Evolutionary conservation across 2,113 vertebrate genomes (phyloP), one percentile per base, ranked within the genome.

Genomic region (Parus major): DNA sequence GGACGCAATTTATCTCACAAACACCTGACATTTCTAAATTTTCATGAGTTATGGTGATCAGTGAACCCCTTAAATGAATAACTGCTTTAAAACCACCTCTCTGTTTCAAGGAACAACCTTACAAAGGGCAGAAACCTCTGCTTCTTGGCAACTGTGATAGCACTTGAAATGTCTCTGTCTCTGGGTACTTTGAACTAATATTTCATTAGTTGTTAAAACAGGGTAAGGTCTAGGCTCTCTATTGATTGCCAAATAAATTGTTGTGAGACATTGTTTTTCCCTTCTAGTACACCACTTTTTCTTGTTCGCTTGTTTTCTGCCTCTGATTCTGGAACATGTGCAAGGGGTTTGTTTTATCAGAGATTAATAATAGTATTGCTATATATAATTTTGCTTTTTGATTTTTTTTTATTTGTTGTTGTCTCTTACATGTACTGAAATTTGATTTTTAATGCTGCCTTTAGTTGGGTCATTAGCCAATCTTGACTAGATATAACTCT

Each of bases 361-460:
- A 83, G 23, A 71, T 83, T 9, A 95, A 93, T 86, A 93, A 83
- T 81, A 89, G 71, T 81, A 65, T 69, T 86, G 44, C 15, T 57
- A 77, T 72, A 41, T n/a, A 19, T 31, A 0, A 83, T 91, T 84
- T 93, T 66, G 14, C 7, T 64, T 69, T 83, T 68, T 50, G 2
- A n/a, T 18, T 56, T 88, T 79, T n/a, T 81, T 53, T 70, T 33
- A 28, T 52, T 21, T 42, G 2, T 1, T 61, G 11, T 52, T 85
- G 1, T 22, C 76, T 78, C 71, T 92, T 9, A 8, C 5, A 36
- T 64, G 7, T 44, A 79, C 73, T 96, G 15, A 14, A 33, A 88
- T 96, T 95, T 88, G 60, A 92, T 94, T 97, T 96, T 97, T 83
- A 97, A 56, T 86, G 50, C 5, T 86, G 31, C 4, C 94, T 95